Evolutionary conservation across 2,888 invertebrate species (phyloP).

Genomic region (Heliconius erato): DNA sequence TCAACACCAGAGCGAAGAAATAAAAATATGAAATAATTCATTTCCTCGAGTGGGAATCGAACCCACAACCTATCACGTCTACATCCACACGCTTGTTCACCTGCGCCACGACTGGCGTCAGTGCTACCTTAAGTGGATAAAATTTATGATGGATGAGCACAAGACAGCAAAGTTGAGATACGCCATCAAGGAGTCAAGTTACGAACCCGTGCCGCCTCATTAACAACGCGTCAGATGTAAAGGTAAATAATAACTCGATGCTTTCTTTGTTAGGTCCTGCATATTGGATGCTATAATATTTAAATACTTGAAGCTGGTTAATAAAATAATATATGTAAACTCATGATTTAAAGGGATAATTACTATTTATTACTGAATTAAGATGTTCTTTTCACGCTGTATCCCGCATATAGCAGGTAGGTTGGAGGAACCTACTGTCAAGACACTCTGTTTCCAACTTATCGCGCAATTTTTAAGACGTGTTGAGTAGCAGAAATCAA

Average conservation of each 20-base stretch:
- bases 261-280: slow-evolving; percentile 27
- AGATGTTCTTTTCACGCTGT: too few species aligned
- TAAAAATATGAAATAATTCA: too few species aligned
- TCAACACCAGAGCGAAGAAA: too few species aligned
- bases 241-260: slow-evolving; percentile 44
- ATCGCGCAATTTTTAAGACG: too few species aligned
- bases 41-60: too few species aligned
- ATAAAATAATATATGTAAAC: slow-evolving; percentile 20
- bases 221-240: slow-evolving; percentile 63
- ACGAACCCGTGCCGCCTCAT: slow-evolving; percentile 77
- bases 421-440: too few species aligned
- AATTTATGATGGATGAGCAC: slow-evolving; percentile 59
- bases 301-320: neutral
- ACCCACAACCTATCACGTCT: too few species aligned
- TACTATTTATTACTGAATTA: too few species aligned
- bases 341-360: neutral
- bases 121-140: slow-evolving; percentile 51
- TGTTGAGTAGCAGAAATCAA: too few species aligned
- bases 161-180: slow-evolving; percentile 52
- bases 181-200: slow-evolving; percentile 65
- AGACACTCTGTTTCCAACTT: too few species aligned
- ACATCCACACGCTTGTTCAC: too few species aligned
- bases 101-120: slow-evolving; percentile 13
- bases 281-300: slow-evolving; percentile 26
- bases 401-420: neutral